A percentile compares a stretch with the other conserved stretches of the same genome.
phyloP scores from a whole-genome alignment of 2,888 invertebrate genomes.

The Thalpophila matura region DNA sequence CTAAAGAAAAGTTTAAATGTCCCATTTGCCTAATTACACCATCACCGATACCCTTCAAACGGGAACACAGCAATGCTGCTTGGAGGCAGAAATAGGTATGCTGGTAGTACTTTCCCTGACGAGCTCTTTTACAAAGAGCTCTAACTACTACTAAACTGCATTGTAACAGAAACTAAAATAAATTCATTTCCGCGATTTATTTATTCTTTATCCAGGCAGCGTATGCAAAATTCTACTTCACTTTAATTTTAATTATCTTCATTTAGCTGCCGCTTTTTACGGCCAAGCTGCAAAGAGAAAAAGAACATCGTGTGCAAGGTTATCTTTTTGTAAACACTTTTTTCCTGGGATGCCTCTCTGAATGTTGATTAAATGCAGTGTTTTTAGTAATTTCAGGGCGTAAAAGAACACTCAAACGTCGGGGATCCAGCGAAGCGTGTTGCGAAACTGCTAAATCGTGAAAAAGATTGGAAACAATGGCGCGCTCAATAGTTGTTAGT shows the following conservation, averaged over 20 bases:
- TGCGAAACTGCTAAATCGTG: slow-evolving; percentile 66
- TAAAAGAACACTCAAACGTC: slow-evolving; percentile 49
- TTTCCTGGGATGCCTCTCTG: slow-evolving; percentile 49
- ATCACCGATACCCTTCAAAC: no score
- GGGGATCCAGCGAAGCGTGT: slow-evolving; percentile 63
- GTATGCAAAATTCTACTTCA: slow-evolving; percentile 24
- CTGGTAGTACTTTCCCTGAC: no score
- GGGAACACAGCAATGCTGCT: no score
- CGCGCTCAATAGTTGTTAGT: slow-evolving; percentile 77
- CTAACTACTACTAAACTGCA: no score
- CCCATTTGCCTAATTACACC: no score
- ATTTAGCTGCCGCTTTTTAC: slow-evolving; percentile 48
- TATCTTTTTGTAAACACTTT: slow-evolving; percentile 45
- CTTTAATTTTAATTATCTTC: slow-evolving; percentile 54
- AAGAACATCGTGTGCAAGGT: slow-evolving; percentile 38
- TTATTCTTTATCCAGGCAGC: slow-evolving; percentile 6
- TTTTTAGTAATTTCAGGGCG: slow-evolving; percentile 60
- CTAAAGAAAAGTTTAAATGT: no score
- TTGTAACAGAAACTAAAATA: slow-evolving; percentile 24
- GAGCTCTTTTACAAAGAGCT: no score
- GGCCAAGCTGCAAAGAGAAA: slow-evolving; percentile 38
- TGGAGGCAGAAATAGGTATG: no score
- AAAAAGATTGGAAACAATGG: slow-evolving; percentile 75
- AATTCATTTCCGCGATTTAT: slow-evolving; percentile 23
- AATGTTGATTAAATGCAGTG: slow-evolving; percentile 65